Percentiles rank a stretch among this genome's conserved stretches.
These are phyloP conservation scores for Epizoanthus scotinus DNA, from an alignment of 92 coral and sea anemone species.

Conservation along the genomic window DNA sequence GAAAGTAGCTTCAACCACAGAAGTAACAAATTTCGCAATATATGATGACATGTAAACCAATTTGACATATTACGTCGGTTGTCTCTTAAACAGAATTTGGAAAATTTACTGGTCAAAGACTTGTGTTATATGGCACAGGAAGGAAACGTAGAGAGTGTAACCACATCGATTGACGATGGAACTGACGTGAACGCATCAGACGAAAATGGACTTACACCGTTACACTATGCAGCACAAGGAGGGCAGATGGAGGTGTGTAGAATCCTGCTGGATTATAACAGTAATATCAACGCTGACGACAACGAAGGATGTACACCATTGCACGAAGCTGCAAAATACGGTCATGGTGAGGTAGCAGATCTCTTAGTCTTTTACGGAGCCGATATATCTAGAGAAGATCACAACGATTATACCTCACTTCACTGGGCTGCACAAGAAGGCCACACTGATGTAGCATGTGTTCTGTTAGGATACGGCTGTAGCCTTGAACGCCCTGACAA, in stretches of 20 bases:
- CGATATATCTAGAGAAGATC: neutral
- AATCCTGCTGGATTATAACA: conserved; percentile 2
- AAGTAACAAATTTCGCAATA: no score
- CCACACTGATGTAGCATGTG: neutral
- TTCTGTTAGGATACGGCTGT: neutral
- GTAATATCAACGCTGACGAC: neutral
- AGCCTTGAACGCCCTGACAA: neutral
- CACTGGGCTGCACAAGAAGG: conserved; percentile 31
- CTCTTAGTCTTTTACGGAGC: conserved; percentile 8
- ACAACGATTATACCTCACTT: neutral
- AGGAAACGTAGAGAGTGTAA: conserved; percentile 2
- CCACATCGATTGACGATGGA: neutral
- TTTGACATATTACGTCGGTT: no score
- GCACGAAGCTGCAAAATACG: conserved; percentile 26
- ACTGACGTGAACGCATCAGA: neutral
- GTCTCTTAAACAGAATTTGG: no score
- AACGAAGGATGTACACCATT: conserved; percentile 10
- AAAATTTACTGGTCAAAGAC: neutral
- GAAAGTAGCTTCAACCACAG: no score
- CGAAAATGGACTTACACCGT: neutral
- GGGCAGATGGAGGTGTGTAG: conserved; percentile 23
- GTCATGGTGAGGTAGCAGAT: neutral
- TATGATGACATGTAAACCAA: no score
- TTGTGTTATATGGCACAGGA: neutral
- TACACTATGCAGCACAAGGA: conserved; percentile 13